Base-by-base conservation (phyloP, 2,888 invertebrate species). In the Pterostichus madidus region DNA sequence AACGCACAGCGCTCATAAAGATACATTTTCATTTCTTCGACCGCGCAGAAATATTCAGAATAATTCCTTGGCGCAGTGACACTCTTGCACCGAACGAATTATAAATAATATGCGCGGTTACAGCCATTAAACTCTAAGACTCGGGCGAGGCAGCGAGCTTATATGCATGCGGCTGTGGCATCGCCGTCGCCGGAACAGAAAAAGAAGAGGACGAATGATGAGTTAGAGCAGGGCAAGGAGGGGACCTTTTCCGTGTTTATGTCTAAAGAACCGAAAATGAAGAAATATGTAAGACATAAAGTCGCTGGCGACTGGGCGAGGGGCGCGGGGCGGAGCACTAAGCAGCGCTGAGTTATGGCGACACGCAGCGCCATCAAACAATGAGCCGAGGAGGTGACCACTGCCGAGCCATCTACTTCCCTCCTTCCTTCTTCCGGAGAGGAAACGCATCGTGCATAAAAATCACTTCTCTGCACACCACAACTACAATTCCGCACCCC, bases 261-360 rank as follows among this genome's bases (percentile, higher is more conserved):
- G 64, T 64, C 77, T 49, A 73, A 80, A 80, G 64, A 84, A 83
- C 85, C 85, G 87, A 87, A 90, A 89, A 90, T 90, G 88, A 89
- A 89, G 89, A 90, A 89, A 89, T 89, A 90, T 89, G 88, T 88
- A 87, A 87, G 89, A 88, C 89, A 89, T 90, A 89, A 90, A 90
- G 88, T 89, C 88, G 87, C 86, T 85, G 24, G 35, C 35, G 39
- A 39, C 59, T 39, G 39, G 53, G 75, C 13, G n/a, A 13, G 15
- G 35, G 11, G 46, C 10, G 59, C 56, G 39, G 52, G 71, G 24
- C 44, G 10, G 32, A 39, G 78, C 56, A 79, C 59, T 71, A 56
- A 83, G 56, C 61, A 52, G 83, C 86, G 85, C 87, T 88, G 89
- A 88, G 87, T 88, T 88, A 88, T 87, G 86, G 87, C 86, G 86